phyloP scores from a whole-genome alignment of 2,888 invertebrate genomes.

The Resseliella maxima region DNA sequence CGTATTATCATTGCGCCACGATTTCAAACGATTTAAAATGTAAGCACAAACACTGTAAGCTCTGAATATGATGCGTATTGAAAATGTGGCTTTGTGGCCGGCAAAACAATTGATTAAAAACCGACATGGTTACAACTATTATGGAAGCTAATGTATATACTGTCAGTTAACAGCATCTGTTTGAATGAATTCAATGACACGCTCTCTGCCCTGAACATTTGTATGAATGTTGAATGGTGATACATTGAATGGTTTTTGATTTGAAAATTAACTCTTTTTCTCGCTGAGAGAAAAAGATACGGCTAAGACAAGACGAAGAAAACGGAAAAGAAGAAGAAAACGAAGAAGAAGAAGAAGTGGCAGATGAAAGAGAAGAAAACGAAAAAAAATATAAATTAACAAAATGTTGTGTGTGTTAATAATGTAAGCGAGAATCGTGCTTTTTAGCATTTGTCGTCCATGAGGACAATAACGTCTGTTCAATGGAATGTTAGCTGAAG shows the following conservation, averaged over 20 bases:
- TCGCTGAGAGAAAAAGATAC: not conserved
- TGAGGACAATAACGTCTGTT: constrained; percentile 7
- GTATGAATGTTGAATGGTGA: not conserved
- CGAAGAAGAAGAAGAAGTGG: not conserved
- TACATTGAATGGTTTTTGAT: not conserved
- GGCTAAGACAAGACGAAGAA: too few relatives aligned
- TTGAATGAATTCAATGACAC: constrained; percentile 26
- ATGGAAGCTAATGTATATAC: not conserved
- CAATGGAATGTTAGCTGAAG: not conserved
- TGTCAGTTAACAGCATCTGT: not conserved
- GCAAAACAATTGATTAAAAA: not conserved
- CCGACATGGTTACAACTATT: not conserved
- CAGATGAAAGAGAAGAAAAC: too few relatives aligned
- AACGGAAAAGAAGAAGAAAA: not conserved
- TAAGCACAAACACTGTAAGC: not conserved
- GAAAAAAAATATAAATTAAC: not conserved
- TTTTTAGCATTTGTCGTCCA: not conserved
- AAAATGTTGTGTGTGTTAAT: not conserved
- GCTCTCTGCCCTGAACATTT: not conserved
- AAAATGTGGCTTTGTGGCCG: not conserved
- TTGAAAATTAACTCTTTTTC: not conserved
- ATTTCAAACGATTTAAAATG: not conserved
- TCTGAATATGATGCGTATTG: not conserved
- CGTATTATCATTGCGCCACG: not conserved
- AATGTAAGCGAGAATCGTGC: not conserved